Evolutionary conservation across 2,888 invertebrate species (phyloP).

Genomic region (Drosophila helvetica): DNA sequence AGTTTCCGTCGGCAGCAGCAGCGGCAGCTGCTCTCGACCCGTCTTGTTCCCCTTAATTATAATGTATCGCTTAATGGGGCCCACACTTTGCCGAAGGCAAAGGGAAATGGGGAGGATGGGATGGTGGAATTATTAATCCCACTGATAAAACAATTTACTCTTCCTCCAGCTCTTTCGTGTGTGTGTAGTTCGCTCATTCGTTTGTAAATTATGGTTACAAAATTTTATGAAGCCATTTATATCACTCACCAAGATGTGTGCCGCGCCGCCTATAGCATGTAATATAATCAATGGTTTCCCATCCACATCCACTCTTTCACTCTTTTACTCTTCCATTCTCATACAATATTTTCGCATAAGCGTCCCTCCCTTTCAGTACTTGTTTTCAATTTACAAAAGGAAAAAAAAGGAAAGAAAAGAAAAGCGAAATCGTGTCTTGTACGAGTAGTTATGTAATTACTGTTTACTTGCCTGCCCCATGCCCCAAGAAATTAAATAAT

Average conservation of each 20-base stretch:
- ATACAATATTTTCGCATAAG: slow-evolving; percentile 44
- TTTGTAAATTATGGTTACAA: slow-evolving; percentile 72
- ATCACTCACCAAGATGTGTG: slow-evolving; percentile 67
- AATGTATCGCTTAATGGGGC: slow-evolving; percentile 74
- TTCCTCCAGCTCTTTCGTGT: neutral
- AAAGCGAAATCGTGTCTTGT: slow-evolving; percentile 16
- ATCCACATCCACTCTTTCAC: slow-evolving; percentile 4
- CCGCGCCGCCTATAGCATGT: slow-evolving; percentile 43
- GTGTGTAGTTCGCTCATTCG: neutral
- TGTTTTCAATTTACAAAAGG: slow-evolving; percentile 58
- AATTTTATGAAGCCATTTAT: slow-evolving; percentile 81
- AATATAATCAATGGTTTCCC: slow-evolving; percentile 41
- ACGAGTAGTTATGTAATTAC: slow-evolving; percentile 37
- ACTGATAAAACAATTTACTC: slow-evolving; percentile 71
- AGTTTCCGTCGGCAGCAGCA: slow-evolving; percentile 32
- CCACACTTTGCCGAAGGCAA: slow-evolving; percentile 62
- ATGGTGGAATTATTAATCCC: slow-evolving; percentile 49
- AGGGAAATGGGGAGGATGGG: neutral
- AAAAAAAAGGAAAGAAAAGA: slow-evolving; percentile 7
- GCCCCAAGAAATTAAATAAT: slow-evolving; percentile 57
- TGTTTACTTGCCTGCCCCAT: slow-evolving; percentile 21
- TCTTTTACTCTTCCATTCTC: neutral
- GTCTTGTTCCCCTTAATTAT: slow-evolving; percentile 68
- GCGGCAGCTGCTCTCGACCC: slow-evolving; percentile 28
- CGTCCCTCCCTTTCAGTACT: slow-evolving; percentile 45